These are phyloP conservation scores for Cynaeus angustus DNA, from an alignment of 2,888 invertebrate genomes.

Conservation along the genomic window DNA sequence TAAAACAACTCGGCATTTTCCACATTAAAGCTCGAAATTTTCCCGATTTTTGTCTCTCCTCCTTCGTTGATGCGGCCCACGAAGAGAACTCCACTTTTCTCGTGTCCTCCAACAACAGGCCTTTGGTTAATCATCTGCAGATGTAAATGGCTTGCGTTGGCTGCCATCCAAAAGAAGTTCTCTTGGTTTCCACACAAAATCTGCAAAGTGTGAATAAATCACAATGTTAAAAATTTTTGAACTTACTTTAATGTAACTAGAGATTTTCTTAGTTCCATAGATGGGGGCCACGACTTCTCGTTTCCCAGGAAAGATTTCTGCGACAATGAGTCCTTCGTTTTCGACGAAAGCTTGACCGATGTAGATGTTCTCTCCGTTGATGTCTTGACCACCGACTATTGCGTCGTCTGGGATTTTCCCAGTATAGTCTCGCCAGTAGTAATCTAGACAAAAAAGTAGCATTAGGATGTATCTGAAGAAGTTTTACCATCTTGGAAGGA, in stretches of 20 bases:
- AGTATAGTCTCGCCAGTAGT: conserved; percentile 25
- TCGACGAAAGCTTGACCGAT: conserved; percentile 7
- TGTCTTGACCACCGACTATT: conserved; percentile 10
- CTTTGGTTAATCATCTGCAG: conserved; percentile 10
- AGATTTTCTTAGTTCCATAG: background rate
- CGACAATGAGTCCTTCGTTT: conserved; percentile 7
- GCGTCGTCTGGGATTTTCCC: conserved; percentile 13
- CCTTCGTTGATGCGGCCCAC: conserved; percentile 21
- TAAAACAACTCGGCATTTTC: conserved; percentile 12
- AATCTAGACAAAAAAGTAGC: conserved; percentile 4
- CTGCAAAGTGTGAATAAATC: background rate
- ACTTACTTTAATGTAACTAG: background rate
- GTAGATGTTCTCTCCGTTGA: conserved; percentile 9
- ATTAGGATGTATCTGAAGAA: no score
- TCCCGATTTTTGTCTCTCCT: conserved; percentile 24
- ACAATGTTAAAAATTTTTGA: background rate
- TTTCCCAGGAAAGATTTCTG: background rate
- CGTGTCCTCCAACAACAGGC: conserved; percentile 29
- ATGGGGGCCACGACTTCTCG: conserved; percentile 4
- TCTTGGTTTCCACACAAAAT: conserved; percentile 31
- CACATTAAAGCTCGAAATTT: conserved; percentile 3
- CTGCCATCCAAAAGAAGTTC: conserved; percentile 18
- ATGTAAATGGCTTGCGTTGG: conserved; percentile 11
- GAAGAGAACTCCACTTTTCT: conserved; percentile 8
- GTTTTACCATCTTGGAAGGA: background rate